Base-by-base conservation (phyloP, 2,888 invertebrate genomes). In the Portevinia maculata region DNA sequence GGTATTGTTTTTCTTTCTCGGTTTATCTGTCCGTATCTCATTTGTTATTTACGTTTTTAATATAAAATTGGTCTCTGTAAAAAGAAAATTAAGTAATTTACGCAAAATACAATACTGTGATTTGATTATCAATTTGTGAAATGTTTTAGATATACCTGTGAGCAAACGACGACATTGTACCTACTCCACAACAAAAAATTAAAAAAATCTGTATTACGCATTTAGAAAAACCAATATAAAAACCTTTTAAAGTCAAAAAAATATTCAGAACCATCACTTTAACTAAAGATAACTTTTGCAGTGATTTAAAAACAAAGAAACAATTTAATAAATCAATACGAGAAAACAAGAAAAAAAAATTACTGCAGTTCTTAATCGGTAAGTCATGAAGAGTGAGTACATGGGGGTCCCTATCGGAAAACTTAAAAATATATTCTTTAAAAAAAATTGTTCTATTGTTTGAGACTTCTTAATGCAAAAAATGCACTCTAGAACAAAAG, bases 361-460 rank as follows among this genome's bases (percentile, higher is more conserved):
- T 21, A 70, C 70, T 64, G 79, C 75, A 75, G 46, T 53, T 75
- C 50, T 70, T 21, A 59, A 65, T 81, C 52, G 81, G 81, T 81
- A 71, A 81, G 81, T 70, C 28, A 41, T 41, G 34, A 50, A 44
- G 24, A 21, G 19, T 30, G 46, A n/a, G 8, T 8, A 21, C 8
- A 19, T 52, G 19, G 19, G 34, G 57, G n/a, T 57, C 24, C 17
- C 59, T 30, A 44, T 46, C 24, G 39, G 30, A 41, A 60, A 65
- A 59, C 30, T 59, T 24, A 24, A 44, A 41, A 44, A 17, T 21
- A 17, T 15, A 17, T 15, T 41, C 8, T 41, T 6, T n/a, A 13
- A 6, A 13, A 13, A 13, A 5, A 13, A 15, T 2, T 5, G 13
- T 39, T 39, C 7, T 13, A 7, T 13, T 8, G 11, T 15, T 39